Conservation (phyloP, 2,888 invertebrate genomes). For the Autographa pulchrina region DNA sequence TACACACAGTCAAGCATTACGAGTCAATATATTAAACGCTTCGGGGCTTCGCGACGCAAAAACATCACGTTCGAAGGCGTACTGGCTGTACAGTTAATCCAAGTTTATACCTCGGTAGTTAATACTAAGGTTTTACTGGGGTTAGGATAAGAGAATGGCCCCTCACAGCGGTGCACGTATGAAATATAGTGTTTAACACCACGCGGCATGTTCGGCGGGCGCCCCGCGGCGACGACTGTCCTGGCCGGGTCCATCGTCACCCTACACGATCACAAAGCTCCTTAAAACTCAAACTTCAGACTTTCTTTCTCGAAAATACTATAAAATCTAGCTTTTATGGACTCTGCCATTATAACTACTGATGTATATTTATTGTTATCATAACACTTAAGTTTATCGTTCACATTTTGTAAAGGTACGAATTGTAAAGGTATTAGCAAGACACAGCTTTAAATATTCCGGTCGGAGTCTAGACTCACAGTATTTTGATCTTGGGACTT, state of each 20-base stretch:
- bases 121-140: conserved; percentile 77
- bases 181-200: conserved; percentile 88
- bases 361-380: conserved; percentile 29
- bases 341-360: conserved; percentile 34
- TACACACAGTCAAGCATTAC: conserved; percentile 17
- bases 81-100: conserved; percentile 51
- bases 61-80: conserved; percentile 36
- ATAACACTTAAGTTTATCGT: conserved; percentile 36
- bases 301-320: conserved; percentile 51
- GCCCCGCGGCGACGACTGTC: conserved; percentile 70
- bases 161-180: conserved; percentile 78
- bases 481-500: conserved; percentile 32
- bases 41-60: conserved; percentile 31
- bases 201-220: conserved; percentile 77
- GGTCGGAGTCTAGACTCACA: conserved; percentile 18
- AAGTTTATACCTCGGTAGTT: conserved; percentile 67
- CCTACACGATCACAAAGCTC: conserved; percentile 48
- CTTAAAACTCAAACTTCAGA: conserved; percentile 42
- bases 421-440: conserved; percentile 30
- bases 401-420: conserved; percentile 19
- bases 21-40: conserved; percentile 21
- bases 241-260: conserved; percentile 59
- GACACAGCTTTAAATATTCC: conserved; percentile 22
- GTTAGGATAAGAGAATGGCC: conserved; percentile 76
- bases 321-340: conserved; percentile 49